phyloP scores from a whole-genome alignment of 1,140 invertebrate genomes.

The Charaxes varanes region DNA sequence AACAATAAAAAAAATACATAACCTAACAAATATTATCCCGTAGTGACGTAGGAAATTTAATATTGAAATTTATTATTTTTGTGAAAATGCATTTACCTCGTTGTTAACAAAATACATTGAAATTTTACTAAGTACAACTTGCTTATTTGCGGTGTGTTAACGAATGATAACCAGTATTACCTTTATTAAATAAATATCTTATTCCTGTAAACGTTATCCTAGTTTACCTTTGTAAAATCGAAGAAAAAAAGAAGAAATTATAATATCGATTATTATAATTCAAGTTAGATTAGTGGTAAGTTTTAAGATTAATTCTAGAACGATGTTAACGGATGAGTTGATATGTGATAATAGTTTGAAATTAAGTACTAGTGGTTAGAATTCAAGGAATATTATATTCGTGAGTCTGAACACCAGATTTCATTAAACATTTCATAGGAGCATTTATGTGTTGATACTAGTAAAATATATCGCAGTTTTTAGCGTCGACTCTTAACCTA shows the following conservation, averaged over 20 bases:
- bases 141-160: slow-evolving; percentile 3
- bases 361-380: slow-evolving; percentile 45
- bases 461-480: too few relatives aligned
- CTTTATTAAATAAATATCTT: slow-evolving; percentile 10
- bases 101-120: slow-evolving; percentile 29
- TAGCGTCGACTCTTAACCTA: too few relatives aligned
- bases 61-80: slow-evolving; percentile 45
- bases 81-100: slow-evolving; percentile 49
- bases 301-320: slow-evolving; percentile 13
- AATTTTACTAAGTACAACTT: neutral
- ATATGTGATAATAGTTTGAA: slow-evolving; percentile 64
- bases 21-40: slow-evolving; percentile 6
- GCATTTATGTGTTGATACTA: slow-evolving; percentile 64
- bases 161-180: slow-evolving; percentile 1
- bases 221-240: slow-evolving; percentile 1
- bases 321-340: slow-evolving; percentile 32
- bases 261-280: slow-evolving; percentile 14
- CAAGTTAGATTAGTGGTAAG: slow-evolving; percentile 3
- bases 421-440: slow-evolving; percentile 50
- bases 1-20: slow-evolving; percentile 8
- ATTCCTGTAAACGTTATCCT: slow-evolving; percentile 20
- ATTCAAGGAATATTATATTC: slow-evolving; percentile 24
- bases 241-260: neutral
- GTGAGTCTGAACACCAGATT: slow-evolving; percentile 33
- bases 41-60: slow-evolving; percentile 28